Evolutionary conservation across 2,888 invertebrate genomes (phyloP).

Genomic region (Orthonevra nobilis): DNA sequence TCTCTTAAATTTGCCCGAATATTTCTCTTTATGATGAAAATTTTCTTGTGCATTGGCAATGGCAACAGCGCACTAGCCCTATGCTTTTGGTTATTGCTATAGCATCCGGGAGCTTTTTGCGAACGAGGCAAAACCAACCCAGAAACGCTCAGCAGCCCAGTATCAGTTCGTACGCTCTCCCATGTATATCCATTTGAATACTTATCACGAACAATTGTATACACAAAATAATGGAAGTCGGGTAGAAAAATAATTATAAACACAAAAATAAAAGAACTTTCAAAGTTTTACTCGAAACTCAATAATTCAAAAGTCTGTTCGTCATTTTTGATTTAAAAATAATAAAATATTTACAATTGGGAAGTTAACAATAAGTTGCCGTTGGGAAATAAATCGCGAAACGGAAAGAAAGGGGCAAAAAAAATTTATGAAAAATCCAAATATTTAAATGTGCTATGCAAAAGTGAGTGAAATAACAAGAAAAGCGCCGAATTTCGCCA

Average conservation of each 20-base stretch:
- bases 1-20: constrained; percentile 8
- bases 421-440: constrained; percentile 31
- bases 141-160: constrained; percentile 78
- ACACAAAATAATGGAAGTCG: constrained; percentile 64
- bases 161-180: constrained; percentile 80
- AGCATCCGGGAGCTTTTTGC: constrained; percentile 60
- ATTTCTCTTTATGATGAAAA: constrained; percentile 21
- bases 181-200: constrained; percentile 71
- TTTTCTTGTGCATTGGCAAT: constrained; percentile 2
- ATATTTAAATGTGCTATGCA: constrained; percentile 59
- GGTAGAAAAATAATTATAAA: constrained; percentile 51
- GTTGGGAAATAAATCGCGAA: constrained; percentile 17
- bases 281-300: constrained; percentile 12
- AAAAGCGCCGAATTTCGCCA: constrained; percentile 43
- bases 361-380: constrained; percentile 34
- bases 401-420: constrained; percentile 2
- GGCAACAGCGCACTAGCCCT: constrained; percentile 42
- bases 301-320: constrained; percentile 1
- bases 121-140: constrained; percentile 72
- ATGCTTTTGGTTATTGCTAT: too few relatives aligned
- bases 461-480: constrained; percentile 61
- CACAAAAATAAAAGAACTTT: constrained; percentile 19
- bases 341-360: constrained; percentile 29
- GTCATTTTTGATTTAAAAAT: constrained; percentile 1
- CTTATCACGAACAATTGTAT: constrained; percentile 62